Evolutionary conservation across 1,140 invertebrate species (phyloP), one percentile per base, ranked within the genome.

Genomic region (Sminthurinus signatus): DNA sequence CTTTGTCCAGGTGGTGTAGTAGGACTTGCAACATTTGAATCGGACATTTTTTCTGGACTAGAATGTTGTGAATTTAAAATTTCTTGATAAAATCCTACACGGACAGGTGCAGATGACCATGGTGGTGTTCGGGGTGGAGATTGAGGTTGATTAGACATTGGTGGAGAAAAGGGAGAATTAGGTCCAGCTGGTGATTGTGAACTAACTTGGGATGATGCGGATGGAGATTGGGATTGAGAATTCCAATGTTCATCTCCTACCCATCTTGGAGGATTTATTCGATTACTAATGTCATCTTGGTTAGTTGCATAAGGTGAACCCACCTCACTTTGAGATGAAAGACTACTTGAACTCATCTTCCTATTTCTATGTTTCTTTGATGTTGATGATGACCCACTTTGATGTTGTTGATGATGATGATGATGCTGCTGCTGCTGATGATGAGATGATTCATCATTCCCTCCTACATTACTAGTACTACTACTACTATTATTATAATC

Each of bases 11-110:
- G 69, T 4, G 69, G 69, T 42, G 69, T 71, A 1, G 44, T 43
- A 5, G 70, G 66, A 58, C 54, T 58, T 8, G 46, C 29, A 17
- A 69, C 67, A 50, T 69, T 69, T 10, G 64, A 59, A 17, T 64
- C 68, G 10, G 48, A 60, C 15, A 61, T 19, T 56, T 71, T 71
- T 21, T 71, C 70, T 14, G 70, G 70, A 68, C 70, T 71, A 60
- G 70, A 68, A 56, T 71, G 60, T n/a, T 70, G 68, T 2, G 60
- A 63, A 0, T 57, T 69, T 10, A 66, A 62, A 5, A 36, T 36
- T 58, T 68, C 70, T 44, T 71, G 70, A 57, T 71, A 71, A 54
- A 71, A 71, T 12, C 70, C 70, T 21, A 71, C 70, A 4, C 70
- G 48, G 15, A 71, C 70, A 0, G 70, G 66, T 25, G 63, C 29